These are phyloP conservation scores for Spodoptera littoralis DNA, from an alignment of 2,888 invertebrate species.

Conservation along the genomic window DNA sequence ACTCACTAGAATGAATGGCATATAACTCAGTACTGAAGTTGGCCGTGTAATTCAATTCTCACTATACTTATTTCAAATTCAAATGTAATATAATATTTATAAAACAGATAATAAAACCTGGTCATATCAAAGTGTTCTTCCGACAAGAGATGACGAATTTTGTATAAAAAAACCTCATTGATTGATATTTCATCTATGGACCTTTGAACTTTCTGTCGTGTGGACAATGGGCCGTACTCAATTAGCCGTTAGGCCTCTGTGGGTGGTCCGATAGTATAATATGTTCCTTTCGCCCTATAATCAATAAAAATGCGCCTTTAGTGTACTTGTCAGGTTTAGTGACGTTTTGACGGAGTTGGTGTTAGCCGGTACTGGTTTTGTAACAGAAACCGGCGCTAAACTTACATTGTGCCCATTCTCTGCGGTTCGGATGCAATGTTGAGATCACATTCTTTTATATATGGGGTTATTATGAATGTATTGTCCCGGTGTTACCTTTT, in stretches of 20 bases:
- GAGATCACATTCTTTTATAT: conserved; percentile 33
- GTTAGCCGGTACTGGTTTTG: conserved; percentile 48
- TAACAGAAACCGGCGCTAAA: conserved; percentile 54
- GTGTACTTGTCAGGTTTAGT: conserved; percentile 65
- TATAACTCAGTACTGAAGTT: not conserved
- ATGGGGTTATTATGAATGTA: conserved; percentile 28
- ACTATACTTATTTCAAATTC: conserved; percentile 16
- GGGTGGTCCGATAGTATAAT: conserved; percentile 72
- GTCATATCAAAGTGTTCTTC: conserved; percentile 41
- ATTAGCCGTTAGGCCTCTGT: conserved; percentile 69
- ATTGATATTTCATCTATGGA: conserved; percentile 76
- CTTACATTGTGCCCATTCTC: conserved; percentile 33
- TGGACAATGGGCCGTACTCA: conserved; percentile 76
- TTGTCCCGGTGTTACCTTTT: conserved; percentile 30
- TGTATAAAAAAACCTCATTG: conserved; percentile 62
- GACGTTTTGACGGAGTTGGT: conserved; percentile 68
- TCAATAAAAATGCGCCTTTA: conserved; percentile 71
- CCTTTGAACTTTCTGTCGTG: conserved; percentile 76
- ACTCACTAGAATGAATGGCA: too few species aligned
- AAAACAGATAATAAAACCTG: conserved; percentile 23
- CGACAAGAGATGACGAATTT: conserved; percentile 64
- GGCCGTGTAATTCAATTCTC: conserved; percentile 11
- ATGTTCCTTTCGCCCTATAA: conserved; percentile 70
- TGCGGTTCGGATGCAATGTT: conserved; percentile 10
- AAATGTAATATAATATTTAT: conserved; percentile 37